Evolutionary conservation across 2,797 vertebrate genomes (phyloP).

Genomic region (Staurois parvus): DNA sequence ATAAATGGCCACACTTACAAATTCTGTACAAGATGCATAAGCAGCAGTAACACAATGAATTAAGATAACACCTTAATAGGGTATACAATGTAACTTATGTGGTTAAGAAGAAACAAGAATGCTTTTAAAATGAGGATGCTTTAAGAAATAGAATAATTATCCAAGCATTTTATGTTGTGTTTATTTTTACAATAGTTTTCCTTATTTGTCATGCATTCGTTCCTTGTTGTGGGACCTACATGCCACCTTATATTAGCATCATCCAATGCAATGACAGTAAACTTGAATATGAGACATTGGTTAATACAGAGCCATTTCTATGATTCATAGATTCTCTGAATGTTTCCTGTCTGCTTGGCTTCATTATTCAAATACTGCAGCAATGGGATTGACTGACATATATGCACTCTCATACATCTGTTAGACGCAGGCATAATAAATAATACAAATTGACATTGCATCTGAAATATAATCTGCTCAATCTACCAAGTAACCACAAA

Average conservation of each 20-base stretch:
- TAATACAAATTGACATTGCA: slow-evolving; percentile 40
- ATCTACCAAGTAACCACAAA: slow-evolving; percentile 21
- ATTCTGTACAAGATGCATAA: no score
- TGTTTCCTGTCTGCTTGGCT: slow-evolving; percentile 11
- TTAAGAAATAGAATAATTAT: no score
- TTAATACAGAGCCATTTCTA: slow-evolving; percentile 17
- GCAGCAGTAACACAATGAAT: no score
- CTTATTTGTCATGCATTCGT: not conserved
- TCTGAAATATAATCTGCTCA: slow-evolving; percentile 39
- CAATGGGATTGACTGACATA: slow-evolving; percentile 17
- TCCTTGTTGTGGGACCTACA: not conserved
- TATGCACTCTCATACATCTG: slow-evolving; percentile 23
- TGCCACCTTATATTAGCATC: slow-evolving; percentile 15
- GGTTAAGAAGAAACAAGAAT: no score
- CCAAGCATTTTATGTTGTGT: not conserved
- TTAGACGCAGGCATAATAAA: not conserved
- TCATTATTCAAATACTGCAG: slow-evolving; percentile 38
- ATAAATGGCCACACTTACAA: no score
- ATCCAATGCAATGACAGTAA: not conserved
- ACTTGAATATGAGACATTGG: slow-evolving; percentile 29
- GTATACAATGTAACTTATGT: no score
- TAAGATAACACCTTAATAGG: no score
- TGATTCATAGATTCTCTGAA: slow-evolving; percentile 39
- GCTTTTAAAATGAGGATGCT: no score
- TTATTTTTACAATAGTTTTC: slow-evolving; percentile 17